Evolutionary conservation across 1,140 invertebrate genomes (phyloP).

Genomic region (Bicyclus anynana): DNA sequence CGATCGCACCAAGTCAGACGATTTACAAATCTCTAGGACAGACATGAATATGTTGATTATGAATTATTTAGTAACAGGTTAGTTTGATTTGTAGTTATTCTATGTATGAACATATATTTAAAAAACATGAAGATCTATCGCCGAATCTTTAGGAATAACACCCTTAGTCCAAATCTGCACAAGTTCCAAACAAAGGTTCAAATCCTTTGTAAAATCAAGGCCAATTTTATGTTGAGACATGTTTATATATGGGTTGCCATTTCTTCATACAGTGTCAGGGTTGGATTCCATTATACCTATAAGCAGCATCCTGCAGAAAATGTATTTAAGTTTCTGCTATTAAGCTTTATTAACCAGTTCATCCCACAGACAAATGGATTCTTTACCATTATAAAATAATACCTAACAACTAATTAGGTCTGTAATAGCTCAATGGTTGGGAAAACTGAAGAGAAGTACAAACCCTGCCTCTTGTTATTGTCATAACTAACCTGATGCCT

Average conservation of each 20-base stretch:
- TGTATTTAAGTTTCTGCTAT: too few relatives aligned
- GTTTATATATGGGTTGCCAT: neutral
- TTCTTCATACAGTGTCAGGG: neutral
- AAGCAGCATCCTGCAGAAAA: too few relatives aligned
- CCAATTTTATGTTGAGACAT: neutral
- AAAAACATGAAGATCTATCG: neutral
- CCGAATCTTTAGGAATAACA: neutral
- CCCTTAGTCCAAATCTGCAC: neutral
- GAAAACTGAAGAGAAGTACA: too few relatives aligned
- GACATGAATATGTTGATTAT: conserved; percentile 98
- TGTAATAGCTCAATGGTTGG: too few relatives aligned
- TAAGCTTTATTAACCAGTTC: too few relatives aligned
- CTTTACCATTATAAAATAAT: too few relatives aligned
- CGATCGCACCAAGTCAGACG: conserved; percentile 78
- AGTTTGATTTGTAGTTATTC: conserved; percentile 15
- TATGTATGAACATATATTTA: neutral
- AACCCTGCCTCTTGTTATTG: too few relatives aligned
- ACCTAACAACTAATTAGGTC: too few relatives aligned
- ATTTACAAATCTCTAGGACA: conserved; percentile 89
- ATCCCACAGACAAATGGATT: too few relatives aligned
- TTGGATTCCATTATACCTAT: too few relatives aligned
- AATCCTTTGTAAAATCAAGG: neutral
- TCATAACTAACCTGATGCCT: too few relatives aligned
- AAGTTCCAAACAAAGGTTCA: neutral
- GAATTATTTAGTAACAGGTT: conserved; percentile 98